Evolutionary conservation across 2,113 vertebrate species (phyloP), one percentile per base, ranked within the genome.

Genomic region (Cardinalis cardinalis): DNA sequence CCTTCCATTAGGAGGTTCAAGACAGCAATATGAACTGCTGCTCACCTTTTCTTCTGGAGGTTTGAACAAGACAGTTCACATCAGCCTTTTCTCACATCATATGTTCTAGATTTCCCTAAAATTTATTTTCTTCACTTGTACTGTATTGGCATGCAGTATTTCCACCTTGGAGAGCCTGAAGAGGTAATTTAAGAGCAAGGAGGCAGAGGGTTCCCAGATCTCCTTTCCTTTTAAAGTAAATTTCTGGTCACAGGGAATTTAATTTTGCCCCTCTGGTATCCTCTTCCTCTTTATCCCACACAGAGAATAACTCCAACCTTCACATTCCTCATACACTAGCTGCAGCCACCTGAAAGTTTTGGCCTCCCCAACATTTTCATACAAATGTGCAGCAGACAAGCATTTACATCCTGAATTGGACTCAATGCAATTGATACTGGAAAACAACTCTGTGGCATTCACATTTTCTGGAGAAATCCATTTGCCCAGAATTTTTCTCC

Each of bases 81-180:
- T 19, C 68, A 68, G 53, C 14, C 23, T 76, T 46, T 86, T 72
- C 32, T 68, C 1, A 5, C 0, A 10, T 32, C 34, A 38, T 5
- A 11, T 26, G 11, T 41, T 58, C 28, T 25, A 63, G n/a, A 24
- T 34, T 31, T 66, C 58, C 31, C 48, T 66, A 71, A 48, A 31
- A 48, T 12, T 23, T 11, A 40, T 41, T 66, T 78, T 28, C 52
- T 8, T 74, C 20, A 28, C 18, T 41, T 83, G 18, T 3, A 10
- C 32, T 38, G 2, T 23, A 75, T 10, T 0, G 0, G 20, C 16
- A 36, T 31, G 18, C 4, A 34, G 1, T 51, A 60, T 40, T 84
- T 76, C 46, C 21, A 72, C 13, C 24, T 69, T 18, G 5, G n/a
- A 43, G 53, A 86, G 12, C 36, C 55, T 46, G 24, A 80, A 60